Percentiles rank a stretch among this genome's conserved stretches.
Evolutionary conservation across 2,113 vertebrate species (phyloP).

Genomic region (Pachyramphus minor): DNA sequence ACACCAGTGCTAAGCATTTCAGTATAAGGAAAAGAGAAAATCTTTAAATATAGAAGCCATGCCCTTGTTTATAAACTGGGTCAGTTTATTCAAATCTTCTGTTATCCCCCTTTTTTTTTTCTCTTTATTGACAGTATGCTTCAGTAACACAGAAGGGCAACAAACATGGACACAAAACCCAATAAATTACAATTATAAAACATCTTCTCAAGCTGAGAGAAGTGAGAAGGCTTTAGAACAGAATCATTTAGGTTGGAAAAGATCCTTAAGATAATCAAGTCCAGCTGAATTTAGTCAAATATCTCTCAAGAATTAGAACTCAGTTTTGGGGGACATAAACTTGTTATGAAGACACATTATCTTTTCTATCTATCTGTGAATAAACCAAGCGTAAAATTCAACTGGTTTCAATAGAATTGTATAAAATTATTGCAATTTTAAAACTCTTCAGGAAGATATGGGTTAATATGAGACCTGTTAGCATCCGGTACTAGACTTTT

Average conservation of each 20-base stretch:
- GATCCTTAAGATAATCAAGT: background rate
- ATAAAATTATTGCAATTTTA: background rate
- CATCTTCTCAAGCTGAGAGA: background rate
- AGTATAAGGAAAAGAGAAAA: background rate
- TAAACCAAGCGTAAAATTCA: background rate
- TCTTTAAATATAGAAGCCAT: background rate
- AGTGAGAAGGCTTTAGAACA: background rate
- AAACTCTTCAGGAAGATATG: background rate
- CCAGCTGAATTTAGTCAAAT: background rate
- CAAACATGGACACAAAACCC: background rate
- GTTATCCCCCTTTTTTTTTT: background rate
- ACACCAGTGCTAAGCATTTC: background rate
- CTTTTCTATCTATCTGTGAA: background rate
- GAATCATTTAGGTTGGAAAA: background rate
- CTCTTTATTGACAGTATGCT: background rate
- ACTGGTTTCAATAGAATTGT: background rate
- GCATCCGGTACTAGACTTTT: background rate
- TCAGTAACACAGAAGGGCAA: background rate
- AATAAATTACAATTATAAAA: background rate
- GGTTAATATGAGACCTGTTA: background rate
- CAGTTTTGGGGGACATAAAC: background rate
- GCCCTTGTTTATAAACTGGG: slow-evolving; percentile 8
- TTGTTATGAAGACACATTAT: background rate
- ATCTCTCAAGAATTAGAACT: background rate
- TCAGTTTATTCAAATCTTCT: background rate